Conservation (phyloP, 2,797 vertebrate species). For the Pipistrellus kuhlii region DNA sequence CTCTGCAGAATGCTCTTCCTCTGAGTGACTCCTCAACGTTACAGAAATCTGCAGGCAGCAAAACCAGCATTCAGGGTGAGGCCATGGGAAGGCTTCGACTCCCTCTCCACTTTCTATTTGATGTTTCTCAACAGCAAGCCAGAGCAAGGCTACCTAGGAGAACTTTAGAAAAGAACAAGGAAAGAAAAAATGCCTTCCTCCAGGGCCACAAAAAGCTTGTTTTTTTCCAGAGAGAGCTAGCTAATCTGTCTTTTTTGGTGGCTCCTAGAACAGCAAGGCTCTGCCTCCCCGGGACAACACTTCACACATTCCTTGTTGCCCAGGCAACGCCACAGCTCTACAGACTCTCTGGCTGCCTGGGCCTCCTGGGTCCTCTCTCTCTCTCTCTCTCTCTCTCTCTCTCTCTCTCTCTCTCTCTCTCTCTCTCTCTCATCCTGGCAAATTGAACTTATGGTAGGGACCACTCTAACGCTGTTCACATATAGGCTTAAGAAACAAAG, state of each 20-base stretch:
- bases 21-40: background rate
- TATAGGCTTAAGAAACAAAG: background rate
- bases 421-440: background rate
- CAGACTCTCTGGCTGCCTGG: slow-evolving; percentile 40
- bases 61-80: background rate
- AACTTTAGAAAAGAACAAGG: slow-evolving; percentile 57
- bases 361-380: slow-evolving; percentile 12
- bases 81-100: background rate
- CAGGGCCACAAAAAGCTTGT: slow-evolving; percentile 65
- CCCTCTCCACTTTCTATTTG: slow-evolving; percentile 1
- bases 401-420: background rate
- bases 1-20: background rate
- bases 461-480: background rate
- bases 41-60: background rate
- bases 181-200: slow-evolving; percentile 63
- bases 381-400: background rate
- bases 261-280: slow-evolving; percentile 41
- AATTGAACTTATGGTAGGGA: background rate
- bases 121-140: slow-evolving; percentile 44
- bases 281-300: slow-evolving; percentile 70
- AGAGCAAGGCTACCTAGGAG: slow-evolving; percentile 44
- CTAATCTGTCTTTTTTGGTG: slow-evolving; percentile 70
- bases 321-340: slow-evolving; percentile 56
- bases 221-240: slow-evolving; percentile 70
- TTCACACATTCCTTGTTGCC: slow-evolving; percentile 80